Evolutionary conservation across 2,113 vertebrate species (phyloP).

Genomic region (Ifrita kowaldi): DNA sequence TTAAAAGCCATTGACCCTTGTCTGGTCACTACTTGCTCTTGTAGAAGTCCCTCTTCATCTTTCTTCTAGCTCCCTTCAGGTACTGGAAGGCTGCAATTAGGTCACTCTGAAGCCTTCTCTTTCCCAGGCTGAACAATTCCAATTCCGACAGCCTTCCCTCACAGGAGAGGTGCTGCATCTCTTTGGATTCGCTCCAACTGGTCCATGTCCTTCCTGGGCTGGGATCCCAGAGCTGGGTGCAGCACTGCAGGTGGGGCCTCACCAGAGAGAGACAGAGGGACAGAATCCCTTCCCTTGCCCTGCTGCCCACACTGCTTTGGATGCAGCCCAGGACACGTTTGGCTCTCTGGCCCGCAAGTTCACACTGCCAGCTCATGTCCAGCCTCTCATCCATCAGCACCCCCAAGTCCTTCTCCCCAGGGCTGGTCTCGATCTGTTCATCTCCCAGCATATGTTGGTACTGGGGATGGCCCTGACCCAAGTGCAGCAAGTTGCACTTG

Average conservation of each 20-base stretch:
- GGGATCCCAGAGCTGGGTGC: background rate
- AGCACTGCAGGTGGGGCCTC: background rate
- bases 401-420: background rate
- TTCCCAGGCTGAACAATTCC: background rate
- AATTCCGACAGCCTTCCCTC: background rate
- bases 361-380: fast-evolving
- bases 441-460: background rate
- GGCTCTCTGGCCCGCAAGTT: fast-evolving
- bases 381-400: background rate
- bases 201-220: background rate
- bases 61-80: background rate
- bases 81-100: background rate
- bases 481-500: background rate
- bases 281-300: fast-evolving
- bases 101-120: background rate
- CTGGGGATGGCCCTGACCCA: fast-evolving
- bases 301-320: fast-evolving
- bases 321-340: fast-evolving
- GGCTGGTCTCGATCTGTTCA: background rate
- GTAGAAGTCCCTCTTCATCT: background rate
- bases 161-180: background rate
- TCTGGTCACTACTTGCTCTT: background rate
- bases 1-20: background rate
- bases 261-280: fast-evolving
- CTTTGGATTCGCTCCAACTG: background rate